phyloP scores from a whole-genome alignment of 2,113 vertebrate species.

The Oreochromis niloticus region DNA sequence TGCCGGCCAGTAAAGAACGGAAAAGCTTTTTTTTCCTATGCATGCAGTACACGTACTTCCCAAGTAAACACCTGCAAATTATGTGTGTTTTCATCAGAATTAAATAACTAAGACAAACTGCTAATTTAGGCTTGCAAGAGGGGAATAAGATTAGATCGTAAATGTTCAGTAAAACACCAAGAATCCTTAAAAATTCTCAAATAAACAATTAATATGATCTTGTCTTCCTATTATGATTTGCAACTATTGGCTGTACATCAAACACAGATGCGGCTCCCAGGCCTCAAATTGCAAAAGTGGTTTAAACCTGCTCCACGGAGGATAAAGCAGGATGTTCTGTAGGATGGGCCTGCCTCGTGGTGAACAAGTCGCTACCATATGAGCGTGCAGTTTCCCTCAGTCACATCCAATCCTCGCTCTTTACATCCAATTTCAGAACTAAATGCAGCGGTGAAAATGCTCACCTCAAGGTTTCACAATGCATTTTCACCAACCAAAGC shows the following conservation, averaged over 20 bases:
- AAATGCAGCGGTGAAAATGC: background rate
- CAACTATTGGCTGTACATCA: background rate
- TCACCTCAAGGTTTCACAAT: background rate
- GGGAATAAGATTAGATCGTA: background rate
- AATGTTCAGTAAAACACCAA: background rate
- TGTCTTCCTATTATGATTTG: background rate
- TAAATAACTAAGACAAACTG: conserved; percentile 2
- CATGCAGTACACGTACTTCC: background rate
- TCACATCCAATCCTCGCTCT: background rate
- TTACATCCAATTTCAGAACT: background rate
- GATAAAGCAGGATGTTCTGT: background rate
- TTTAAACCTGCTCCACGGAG: background rate
- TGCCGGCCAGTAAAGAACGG: background rate
- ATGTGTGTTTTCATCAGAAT: background rate
- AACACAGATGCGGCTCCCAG: background rate
- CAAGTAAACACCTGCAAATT: background rate
- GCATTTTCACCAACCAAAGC: background rate
- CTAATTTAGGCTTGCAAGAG: background rate
- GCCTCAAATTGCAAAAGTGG: background rate
- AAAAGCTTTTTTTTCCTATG: background rate
- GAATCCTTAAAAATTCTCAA: background rate
- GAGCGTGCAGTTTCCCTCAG: background rate
- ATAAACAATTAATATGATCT: conserved; percentile 14
- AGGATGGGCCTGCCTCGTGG: background rate
- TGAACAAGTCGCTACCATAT: background rate